Percentiles rank a stretch among this genome's conserved stretches.
Evolutionary conservation across 1,140 invertebrate species (phyloP).

Genomic region (Atta cephalotes): DNA sequence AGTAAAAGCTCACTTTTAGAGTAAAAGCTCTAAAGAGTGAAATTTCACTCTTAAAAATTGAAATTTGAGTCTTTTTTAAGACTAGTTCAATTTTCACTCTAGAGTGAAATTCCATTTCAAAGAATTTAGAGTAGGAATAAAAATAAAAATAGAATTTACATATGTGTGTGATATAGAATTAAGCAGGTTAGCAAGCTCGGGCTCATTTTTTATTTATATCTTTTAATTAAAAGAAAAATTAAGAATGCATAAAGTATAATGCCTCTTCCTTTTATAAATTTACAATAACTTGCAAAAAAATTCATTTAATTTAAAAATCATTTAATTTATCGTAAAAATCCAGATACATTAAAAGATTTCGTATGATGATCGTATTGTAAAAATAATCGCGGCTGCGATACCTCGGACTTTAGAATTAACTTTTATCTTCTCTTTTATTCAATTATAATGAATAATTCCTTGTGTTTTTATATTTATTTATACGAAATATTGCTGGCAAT

Average conservation of each 20-base stretch:
- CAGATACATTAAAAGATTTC: neutral
- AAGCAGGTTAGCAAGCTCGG: neutral
- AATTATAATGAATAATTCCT: slow-evolving; percentile 10
- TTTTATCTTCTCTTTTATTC: neutral
- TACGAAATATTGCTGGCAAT: slow-evolving; percentile 11
- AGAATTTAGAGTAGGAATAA: neutral
- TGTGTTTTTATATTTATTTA: neutral
- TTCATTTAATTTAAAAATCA: neutral
- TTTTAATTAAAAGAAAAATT: slow-evolving; percentile 32
- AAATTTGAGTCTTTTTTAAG: too few species aligned
- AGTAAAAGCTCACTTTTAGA: too few species aligned
- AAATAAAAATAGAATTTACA: too few species aligned
- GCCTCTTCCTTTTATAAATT: neutral
- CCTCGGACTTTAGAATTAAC: neutral
- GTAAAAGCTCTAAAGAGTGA: too few species aligned
- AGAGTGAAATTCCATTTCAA: too few species aligned
- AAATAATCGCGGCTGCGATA: neutral
- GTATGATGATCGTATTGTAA: slow-evolving; percentile 7
- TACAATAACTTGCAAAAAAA: neutral
- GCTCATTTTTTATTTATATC: slow-evolving; percentile 11
- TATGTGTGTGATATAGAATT: neutral
- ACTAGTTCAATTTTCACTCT: too few species aligned
- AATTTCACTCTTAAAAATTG: too few species aligned
- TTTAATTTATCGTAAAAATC: neutral
- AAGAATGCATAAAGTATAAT: slow-evolving; percentile 43